Conservation (phyloP, 2,888 invertebrate species). For the Pheosia gnoma region DNA sequence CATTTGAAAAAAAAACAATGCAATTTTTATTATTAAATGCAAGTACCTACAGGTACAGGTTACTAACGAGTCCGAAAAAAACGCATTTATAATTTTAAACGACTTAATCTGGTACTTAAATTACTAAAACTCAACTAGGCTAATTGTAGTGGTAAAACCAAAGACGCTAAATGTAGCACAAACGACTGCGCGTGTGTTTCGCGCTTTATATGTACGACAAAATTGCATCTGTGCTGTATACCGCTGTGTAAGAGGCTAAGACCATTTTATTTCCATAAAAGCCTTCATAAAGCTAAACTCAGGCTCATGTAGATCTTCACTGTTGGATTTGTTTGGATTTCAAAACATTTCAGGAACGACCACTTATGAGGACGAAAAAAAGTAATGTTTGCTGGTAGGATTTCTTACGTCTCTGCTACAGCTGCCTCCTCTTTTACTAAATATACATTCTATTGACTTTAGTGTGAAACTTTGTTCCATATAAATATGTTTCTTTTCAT, state of each 20-base stretch:
- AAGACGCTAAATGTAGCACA: background rate
- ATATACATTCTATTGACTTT: no score
- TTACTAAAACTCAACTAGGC: background rate
- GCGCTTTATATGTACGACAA: background rate
- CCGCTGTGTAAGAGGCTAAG: slow-evolving; percentile 3
- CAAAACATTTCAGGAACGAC: background rate
- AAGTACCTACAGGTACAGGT: background rate
- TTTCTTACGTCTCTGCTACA: background rate
- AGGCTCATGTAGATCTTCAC: background rate
- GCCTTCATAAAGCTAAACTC: slow-evolving; percentile 1
- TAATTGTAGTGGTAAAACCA: background rate
- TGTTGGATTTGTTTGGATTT: background rate
- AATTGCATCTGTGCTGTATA: slow-evolving; percentile 1
- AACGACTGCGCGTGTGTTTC: background rate
- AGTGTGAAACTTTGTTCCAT: no score
- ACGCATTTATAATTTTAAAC: background rate
- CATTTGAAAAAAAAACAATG: no score
- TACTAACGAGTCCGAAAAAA: background rate
- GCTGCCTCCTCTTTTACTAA: no score
- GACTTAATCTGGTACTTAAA: background rate
- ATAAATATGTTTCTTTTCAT: no score
- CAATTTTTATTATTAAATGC: no score
- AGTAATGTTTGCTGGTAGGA: no score
- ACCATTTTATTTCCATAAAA: slow-evolving; percentile 15
- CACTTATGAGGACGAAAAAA: no score